These are phyloP conservation scores for Cheumatopsyche charites DNA, from an alignment of 1,140 invertebrate genomes.

Conservation along the genomic window DNA sequence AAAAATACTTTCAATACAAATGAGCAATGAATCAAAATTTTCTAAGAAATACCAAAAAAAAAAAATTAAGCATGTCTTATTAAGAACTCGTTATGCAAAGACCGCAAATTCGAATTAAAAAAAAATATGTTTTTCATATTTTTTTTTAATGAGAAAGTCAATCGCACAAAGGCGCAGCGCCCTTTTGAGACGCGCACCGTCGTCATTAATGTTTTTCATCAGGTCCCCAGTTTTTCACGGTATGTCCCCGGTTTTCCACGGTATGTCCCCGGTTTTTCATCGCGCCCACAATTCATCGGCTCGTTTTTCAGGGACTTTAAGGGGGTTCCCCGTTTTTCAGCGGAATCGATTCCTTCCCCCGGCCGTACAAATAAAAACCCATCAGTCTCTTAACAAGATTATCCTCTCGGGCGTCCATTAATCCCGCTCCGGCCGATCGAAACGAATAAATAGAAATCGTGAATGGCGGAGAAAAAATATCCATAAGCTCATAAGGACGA, in stretches of 20 bases:
- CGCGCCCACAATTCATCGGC: not conserved
- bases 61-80: too few relatives aligned
- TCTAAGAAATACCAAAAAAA: too few relatives aligned
- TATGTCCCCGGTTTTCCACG: not conserved
- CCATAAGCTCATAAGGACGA: constrained; percentile 6
- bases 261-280: not conserved
- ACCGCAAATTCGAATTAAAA: too few relatives aligned
- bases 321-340: not conserved
- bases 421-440: not conserved
- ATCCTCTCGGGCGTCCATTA: constrained; percentile 20
- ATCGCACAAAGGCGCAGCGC: not conserved
- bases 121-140: too few relatives aligned
- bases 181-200: constrained; percentile 8
- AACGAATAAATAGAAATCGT: too few relatives aligned
- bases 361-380: constrained; percentile 10
- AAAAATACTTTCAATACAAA: too few relatives aligned
- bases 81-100: too few relatives aligned
- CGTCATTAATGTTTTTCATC: constrained; percentile 12
- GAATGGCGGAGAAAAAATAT: not conserved
- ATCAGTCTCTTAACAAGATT: constrained; percentile 24
- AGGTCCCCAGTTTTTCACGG: not conserved
- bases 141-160: constrained; percentile 2
- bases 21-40: too few relatives aligned
- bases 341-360: not conserved
- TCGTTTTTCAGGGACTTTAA: not conserved